These are phyloP conservation scores for Spisula solida DNA, from an alignment of 2,888 invertebrate genomes.

Conservation along the genomic window DNA sequence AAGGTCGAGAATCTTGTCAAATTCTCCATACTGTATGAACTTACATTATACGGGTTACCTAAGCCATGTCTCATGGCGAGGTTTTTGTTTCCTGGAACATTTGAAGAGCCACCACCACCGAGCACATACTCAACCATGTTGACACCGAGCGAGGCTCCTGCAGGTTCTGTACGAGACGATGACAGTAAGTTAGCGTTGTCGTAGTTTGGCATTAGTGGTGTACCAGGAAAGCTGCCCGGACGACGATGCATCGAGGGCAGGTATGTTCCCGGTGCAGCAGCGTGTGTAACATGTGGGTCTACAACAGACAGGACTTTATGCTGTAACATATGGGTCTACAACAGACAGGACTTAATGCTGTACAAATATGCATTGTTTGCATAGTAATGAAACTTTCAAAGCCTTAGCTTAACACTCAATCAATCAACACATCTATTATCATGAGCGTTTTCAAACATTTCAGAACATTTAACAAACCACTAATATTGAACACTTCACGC, in stretches of 20 bases:
- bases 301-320: conserved; percentile 40
- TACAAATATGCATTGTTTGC: background rate
- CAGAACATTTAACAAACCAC: background rate
- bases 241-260: conserved; percentile 51
- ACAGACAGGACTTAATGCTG: conserved; percentile 25
- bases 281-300: conserved; percentile 59
- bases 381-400: background rate
- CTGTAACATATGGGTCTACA: conserved; percentile 60
- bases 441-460: background rate
- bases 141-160: conserved; percentile 93
- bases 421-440: background rate
- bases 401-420: no score
- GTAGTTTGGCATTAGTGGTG: conserved; percentile 51
- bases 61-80: conserved; percentile 90
- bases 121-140: conserved; percentile 99
- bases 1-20: no score
- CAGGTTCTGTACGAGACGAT: conserved; percentile 52
- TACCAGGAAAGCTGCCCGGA: conserved; percentile 64
- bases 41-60: conserved; percentile 65
- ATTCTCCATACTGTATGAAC: background rate
- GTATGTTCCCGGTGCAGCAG: conserved; percentile 27
- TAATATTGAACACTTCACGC: background rate
- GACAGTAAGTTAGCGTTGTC: conserved; percentile 55
- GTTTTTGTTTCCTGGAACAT: conserved; percentile 90
- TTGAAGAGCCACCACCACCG: conserved; percentile 91